phyloP scores from a whole-genome alignment of 2,888 invertebrate species.

The Tryphoninae sp. region DNA sequence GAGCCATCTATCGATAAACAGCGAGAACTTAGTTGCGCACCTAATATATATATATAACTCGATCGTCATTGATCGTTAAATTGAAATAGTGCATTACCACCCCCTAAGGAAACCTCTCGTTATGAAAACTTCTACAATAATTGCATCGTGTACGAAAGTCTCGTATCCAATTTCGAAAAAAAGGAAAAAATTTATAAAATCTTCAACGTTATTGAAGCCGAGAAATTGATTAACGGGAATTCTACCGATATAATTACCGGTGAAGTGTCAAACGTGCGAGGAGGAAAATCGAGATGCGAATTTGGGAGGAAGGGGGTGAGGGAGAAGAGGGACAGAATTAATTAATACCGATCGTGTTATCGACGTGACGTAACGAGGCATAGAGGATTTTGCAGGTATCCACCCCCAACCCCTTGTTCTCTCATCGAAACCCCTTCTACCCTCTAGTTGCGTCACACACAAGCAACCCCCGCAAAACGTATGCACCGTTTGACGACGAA shows the following conservation, averaged over 20 bases:
- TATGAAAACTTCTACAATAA: conserved; percentile 4
- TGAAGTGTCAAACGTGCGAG: too few relatives aligned
- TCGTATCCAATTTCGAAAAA: neutral
- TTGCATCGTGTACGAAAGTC: neutral
- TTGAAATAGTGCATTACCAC: conserved; percentile 51
- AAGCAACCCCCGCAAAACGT: neutral
- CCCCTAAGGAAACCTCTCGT: neutral
- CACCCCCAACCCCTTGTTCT: too few relatives aligned
- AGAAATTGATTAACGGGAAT: too few relatives aligned
- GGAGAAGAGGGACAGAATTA: neutral
- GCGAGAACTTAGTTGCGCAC: too few relatives aligned
- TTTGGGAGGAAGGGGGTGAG: too few relatives aligned
- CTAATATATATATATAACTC: conserved; percentile 39
- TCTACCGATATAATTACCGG: too few relatives aligned
- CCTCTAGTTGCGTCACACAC: neutral
- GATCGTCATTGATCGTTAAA: conserved; percentile 38
- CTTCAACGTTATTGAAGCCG: too few relatives aligned
- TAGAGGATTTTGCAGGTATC: neutral
- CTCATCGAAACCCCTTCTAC: too few relatives aligned
- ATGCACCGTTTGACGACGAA: neutral
- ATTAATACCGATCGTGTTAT: conserved; percentile 27
- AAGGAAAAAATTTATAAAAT: neutral
- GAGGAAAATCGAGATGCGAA: too few relatives aligned
- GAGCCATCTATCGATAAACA: too few relatives aligned
- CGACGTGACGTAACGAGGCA: neutral